Base-by-base conservation (phyloP, 1,140 invertebrate genomes). In the Tribolium madens region DNA sequence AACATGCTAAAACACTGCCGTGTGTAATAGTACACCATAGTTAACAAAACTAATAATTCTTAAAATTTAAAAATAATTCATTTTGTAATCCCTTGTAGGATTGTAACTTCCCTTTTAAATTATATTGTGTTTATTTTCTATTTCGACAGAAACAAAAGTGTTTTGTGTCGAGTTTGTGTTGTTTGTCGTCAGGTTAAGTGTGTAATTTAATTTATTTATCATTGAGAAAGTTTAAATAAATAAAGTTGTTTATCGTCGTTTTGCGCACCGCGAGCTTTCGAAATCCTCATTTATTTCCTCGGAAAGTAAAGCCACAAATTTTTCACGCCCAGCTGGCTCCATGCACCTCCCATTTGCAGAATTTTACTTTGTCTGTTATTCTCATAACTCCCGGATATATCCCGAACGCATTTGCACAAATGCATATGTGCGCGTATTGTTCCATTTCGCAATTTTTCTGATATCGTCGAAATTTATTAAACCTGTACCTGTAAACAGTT, bases 401-500 rank as follows among this genome's bases (percentile, higher is more conserved):
- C 14, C 48, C 5, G 15, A 50, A 50, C 48, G 48, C 15, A 50
- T 50, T 50, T 50, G 15, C 48, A 57, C 17, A 57, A 57, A 57
- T 57, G 52, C 52, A 57, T 57, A 18, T 14, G 18, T 26, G 52
- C 52, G 52, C 18, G 52, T 18, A 57, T 57, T 57, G 52, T 57
- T 57, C 52, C 52, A 21, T 57, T 18, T 57, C 18, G 18, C 52
- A 12, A 57, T 57, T 57, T 57, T 57, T 18, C 52, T 57, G 9
- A 57, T 57, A 21, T 17, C 17, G 18, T 9, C 15, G 13, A 17
- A 18, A 57, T 57, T 57, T 57, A 50, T 50, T 50, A 21, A 57
- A 57, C 17, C n/a, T n/a, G 52, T 18, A 57, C 52, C 52, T 57
- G 52, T 57, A 57, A 57, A 57, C 52, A 50, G 48, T 50, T 50